Base-by-base conservation (phyloP, 1,140 invertebrate species). In the Calosoma granatense region DNA sequence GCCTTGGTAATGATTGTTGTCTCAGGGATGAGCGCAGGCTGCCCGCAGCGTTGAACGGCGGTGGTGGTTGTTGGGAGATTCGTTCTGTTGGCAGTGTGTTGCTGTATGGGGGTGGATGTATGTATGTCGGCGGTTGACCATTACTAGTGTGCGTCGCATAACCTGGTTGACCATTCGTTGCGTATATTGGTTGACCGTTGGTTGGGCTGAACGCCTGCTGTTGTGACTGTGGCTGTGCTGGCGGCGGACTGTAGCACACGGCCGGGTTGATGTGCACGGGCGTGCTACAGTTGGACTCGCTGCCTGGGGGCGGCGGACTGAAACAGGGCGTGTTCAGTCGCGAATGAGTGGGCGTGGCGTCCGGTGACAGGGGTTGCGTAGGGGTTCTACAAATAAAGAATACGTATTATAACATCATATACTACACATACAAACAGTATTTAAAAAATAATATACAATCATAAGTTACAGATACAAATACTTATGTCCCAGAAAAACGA, bases 291-390 rank as follows among this genome's bases (percentile, higher is more conserved):
- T 61, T 63, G 26, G 68, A 61, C 56, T 68, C 63, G 67, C 68
- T 58, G 0, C 70, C 66, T 23, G 72, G 75, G 0, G 73, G 70
- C 1, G 75, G 76, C 2, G 76, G 74, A 23, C 74, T 70, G 54
- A 75, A 77, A 0, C 72, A 74, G 0, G 75, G 75, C 0, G 74
- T 77, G 57, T 63, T 71, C 12, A 72, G 59, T 55, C 64, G 51
- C 19, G 68, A 65, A 43, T 72, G 74, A 1, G 72, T 71, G 0
- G 74, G 73, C 0, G 72, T 74, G 36, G 51, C 61, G 51, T 72
- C 70, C 0, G 70, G 66, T 0, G 76, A 73, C 53, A 71, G 63
- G 9, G 69, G 68, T 22, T 68, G 68, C 20, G 70, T 69, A 1
- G 72, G 71, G 1, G 72, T 73, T 47, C 41, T 47, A 17, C 6